phyloP scores from a whole-genome alignment of 2,797 vertebrate genomes.

The Lophius americanus region DNA sequence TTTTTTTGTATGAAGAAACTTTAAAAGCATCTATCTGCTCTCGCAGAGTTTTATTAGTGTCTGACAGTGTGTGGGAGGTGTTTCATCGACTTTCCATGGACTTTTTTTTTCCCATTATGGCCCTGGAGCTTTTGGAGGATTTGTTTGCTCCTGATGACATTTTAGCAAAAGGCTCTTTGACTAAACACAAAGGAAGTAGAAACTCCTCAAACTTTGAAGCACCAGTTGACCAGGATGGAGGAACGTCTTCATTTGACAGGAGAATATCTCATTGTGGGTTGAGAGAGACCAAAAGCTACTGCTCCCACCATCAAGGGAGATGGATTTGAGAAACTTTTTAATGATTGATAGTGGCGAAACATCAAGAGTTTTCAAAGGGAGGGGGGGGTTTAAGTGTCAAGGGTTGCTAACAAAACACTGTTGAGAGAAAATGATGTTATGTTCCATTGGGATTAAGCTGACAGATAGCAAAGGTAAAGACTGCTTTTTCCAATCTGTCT shows the following conservation, averaged over 20 bases:
- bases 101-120: slow-evolving; percentile 1
- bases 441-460: slow-evolving; percentile 69
- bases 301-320: slow-evolving; percentile 14
- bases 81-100: not conserved
- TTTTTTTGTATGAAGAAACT: not conserved
- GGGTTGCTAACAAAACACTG: slow-evolving; percentile 70
- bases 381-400: slow-evolving; percentile 43
- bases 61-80: slow-evolving; percentile 20
- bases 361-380: slow-evolving; percentile 33
- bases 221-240: slow-evolving; percentile 20
- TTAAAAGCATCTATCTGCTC: not conserved
- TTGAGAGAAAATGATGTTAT: slow-evolving; percentile 72
- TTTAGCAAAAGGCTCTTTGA: slow-evolving; percentile 20
- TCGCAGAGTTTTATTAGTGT: slow-evolving; percentile 1
- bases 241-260: slow-evolving; percentile 30
- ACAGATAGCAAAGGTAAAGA: slow-evolving; percentile 72
- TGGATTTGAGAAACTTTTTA: slow-evolving; percentile 39
- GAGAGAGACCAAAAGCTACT: slow-evolving; percentile 27
- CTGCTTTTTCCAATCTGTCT: slow-evolving; percentile 63
- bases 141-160: slow-evolving; percentile 24
- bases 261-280: slow-evolving; percentile 38
- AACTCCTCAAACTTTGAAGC: slow-evolving; percentile 21
- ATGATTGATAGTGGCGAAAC: slow-evolving; percentile 63
- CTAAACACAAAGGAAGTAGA: slow-evolving; percentile 21
- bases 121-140: slow-evolving; percentile 22